Percentiles rank a stretch among this genome's conserved stretches.
Evolutionary conservation across 2,797 vertebrate species (phyloP).

Genomic region (Vultur gryphus): DNA sequence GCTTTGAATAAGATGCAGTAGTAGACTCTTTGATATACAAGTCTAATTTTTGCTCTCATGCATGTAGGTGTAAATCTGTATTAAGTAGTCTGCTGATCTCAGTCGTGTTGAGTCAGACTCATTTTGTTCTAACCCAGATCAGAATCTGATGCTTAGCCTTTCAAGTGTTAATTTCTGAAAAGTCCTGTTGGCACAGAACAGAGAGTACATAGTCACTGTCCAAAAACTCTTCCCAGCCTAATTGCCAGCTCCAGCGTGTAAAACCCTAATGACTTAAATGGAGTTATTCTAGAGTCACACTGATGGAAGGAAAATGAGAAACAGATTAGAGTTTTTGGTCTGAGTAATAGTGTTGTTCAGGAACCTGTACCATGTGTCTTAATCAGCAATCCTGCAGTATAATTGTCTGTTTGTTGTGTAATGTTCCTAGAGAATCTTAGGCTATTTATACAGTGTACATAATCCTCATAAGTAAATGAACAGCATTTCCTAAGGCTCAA

Average conservation of each 20-base stretch:
- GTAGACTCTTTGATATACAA: not conserved
- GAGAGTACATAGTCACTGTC: not conserved
- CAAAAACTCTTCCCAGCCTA: conserved; percentile 9
- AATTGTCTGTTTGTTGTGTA: conserved; percentile 2
- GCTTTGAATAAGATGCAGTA: not conserved
- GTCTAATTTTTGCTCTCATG: not conserved
- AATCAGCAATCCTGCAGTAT: not conserved
- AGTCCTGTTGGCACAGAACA: conserved; percentile 6
- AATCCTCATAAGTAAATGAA: conserved; percentile 49
- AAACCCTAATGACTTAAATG: not conserved
- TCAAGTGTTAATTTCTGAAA: conserved; percentile 39
- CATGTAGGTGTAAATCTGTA: not conserved
- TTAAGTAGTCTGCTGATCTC: not conserved
- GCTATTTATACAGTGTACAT: conserved; percentile 16
- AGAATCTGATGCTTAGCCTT: not conserved
- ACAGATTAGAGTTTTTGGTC: not conserved
- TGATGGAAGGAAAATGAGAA: not conserved
- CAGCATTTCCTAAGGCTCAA: conserved; percentile 19
- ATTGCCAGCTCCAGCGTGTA: not conserved
- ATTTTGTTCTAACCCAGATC: not conserved
- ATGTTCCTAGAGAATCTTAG: conserved; percentile 40
- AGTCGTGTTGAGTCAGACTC: not conserved
- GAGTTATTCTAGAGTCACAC: not conserved
- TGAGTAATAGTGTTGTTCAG: not conserved
- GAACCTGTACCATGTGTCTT: not conserved